These are phyloP conservation scores for Triplophysa tibetana DNA, from an alignment of 2,113 vertebrate genomes.

Conservation along the genomic window DNA sequence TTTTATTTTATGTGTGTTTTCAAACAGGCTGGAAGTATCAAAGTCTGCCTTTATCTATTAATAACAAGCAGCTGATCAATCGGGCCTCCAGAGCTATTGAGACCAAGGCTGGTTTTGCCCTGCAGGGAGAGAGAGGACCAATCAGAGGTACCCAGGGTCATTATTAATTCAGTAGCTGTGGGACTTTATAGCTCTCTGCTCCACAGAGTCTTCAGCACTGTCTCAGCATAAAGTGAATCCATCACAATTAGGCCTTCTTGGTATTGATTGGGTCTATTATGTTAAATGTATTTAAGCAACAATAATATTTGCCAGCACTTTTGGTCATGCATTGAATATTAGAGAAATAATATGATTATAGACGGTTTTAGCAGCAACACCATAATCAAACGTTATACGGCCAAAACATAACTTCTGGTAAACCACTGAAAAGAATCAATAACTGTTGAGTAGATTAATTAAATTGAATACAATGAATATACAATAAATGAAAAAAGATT, in stretches of 20 bases:
- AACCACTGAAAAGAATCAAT: too few relatives aligned
- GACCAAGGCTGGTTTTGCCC: constrained; percentile 56
- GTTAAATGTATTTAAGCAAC: constrained; percentile 26
- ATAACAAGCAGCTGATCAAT: constrained; percentile 71
- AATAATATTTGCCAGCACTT: constrained; percentile 13
- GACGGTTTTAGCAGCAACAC: too few relatives aligned
- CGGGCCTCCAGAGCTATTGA: constrained; percentile 57
- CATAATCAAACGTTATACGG: too few relatives aligned
- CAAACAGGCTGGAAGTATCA: constrained; percentile 57
- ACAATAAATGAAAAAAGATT: too few relatives aligned
- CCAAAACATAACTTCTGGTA: too few relatives aligned
- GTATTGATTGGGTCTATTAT: constrained; percentile 41
- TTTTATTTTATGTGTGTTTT: constrained; percentile 24
- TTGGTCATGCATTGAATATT: neutral
- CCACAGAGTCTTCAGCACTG: constrained; percentile 30
- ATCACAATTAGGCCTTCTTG: constrained; percentile 23
- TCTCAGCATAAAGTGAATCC: constrained; percentile 34
- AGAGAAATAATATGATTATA: too few relatives aligned
- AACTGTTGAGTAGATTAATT: too few relatives aligned
- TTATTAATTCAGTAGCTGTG: constrained; percentile 55
- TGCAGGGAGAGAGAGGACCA: constrained; percentile 53
- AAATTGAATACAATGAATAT: too few relatives aligned
- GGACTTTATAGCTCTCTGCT: constrained; percentile 25
- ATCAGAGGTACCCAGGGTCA: constrained; percentile 48
- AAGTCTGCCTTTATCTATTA: constrained; percentile 66